Base-by-base conservation (phyloP, 2,113 vertebrate genomes). In the Xerus inauris region DNA sequence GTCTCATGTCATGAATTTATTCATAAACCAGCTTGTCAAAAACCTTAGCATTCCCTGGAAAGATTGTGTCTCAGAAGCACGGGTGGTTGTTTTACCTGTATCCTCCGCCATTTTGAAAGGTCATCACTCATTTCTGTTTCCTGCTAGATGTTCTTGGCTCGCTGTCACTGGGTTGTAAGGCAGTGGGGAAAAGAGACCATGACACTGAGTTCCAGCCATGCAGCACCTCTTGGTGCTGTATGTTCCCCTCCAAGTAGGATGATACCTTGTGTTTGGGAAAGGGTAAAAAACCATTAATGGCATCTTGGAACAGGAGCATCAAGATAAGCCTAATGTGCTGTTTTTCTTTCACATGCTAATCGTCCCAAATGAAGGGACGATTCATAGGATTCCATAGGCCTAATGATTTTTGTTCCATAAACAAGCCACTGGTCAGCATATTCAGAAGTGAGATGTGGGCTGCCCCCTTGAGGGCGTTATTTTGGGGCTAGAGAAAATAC, bases 1-100 rank as follows among this genome's bases (percentile, higher is more conserved):
- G 80, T 94, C 88, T 97, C 76, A n/a, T 94, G 92, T 95, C 96
- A 94, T 97, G 96, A 97, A 97, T 98, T 96, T 97, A 97, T 97
- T 97, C 96, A 97, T 96, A 87, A 96, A 94, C 69, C 85, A 97
- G 92, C 67, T 90, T 96, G 97, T 96, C 94, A 92, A 72, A 93
- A 95, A 32, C 84, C 54, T 69, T 28, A 14, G 12, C 42, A 19
- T 67, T 90, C 42, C 1, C 62, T 0, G 22, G 49, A 67, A 38
- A 83, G 79, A 80, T 19, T 5, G 0, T 22, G 26, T 69, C 67
- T 94, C 54, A 1, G 67, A 83, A n/a, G 47, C 28, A 8, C 1
- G 24, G n/a, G 14, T 45, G 1, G 1, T 49, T 17, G 38, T 54
- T 93, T 38, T 10, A 28, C 83, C 86, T 67, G 2, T 3, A 1